A percentile compares a stretch with the other conserved stretches of the same genome.
Conservation (phyloP, 2,797 vertebrate species). For the Graptemys geographica region DNA sequence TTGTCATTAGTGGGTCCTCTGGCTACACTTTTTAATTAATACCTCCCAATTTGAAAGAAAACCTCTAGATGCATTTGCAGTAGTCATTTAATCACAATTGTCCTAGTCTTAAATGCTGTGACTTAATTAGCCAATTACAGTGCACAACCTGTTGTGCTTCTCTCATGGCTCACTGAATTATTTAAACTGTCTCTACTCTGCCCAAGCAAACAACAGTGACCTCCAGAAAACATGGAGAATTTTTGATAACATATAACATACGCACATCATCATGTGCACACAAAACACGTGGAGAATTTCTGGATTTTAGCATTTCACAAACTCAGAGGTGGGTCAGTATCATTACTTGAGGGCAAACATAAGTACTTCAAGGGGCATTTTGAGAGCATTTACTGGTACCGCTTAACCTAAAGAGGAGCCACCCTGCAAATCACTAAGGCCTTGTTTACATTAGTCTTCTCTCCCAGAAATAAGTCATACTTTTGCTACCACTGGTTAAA, state of each 20-base stretch:
- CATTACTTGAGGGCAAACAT: rapidly evolving
- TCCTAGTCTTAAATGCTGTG: not conserved
- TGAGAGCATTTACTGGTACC: not conserved
- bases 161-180: not conserved
- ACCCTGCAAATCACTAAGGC: not conserved
- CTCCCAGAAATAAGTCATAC: not conserved
- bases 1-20: not conserved
- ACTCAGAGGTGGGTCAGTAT: not conserved
- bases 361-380: not conserved
- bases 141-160: rapidly evolving
- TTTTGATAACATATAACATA: not conserved
- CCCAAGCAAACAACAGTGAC: not conserved
- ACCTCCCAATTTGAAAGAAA: not conserved
- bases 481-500: not conserved
- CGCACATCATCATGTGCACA: not conserved
- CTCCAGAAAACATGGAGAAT: not conserved
- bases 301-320: not conserved
- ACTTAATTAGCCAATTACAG: not conserved
- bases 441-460: not conserved
- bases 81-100: not conserved
- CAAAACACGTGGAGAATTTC: rapidly evolving
- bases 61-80: not conserved
- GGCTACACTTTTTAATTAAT: not conserved
- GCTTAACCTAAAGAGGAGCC: not conserved
- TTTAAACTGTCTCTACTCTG: not conserved